Evolutionary conservation across 1,140 invertebrate genomes (phyloP).

Genomic region (Phortica variegata): DNA sequence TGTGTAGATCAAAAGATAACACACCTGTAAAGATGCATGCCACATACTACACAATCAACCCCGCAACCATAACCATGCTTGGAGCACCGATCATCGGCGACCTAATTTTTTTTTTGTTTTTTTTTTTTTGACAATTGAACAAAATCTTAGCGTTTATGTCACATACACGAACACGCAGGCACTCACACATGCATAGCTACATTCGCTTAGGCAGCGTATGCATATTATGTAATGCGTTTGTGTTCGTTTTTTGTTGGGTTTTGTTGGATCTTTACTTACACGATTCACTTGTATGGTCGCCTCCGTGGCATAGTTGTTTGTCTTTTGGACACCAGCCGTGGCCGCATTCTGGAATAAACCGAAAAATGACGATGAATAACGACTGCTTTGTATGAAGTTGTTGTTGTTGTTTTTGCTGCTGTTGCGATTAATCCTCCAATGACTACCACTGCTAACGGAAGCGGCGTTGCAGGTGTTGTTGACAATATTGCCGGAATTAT

Average conservation of each 20-base stretch:
- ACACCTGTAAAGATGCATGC: too few relatives aligned
- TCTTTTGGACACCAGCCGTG: constrained; percentile 42
- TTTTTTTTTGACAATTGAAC: too few relatives aligned
- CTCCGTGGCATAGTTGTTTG: constrained; percentile 55
- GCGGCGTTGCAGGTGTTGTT: constrained; percentile 18
- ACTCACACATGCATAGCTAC: constrained; percentile 7
- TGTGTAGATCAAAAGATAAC: too few relatives aligned
- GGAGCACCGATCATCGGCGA: too few relatives aligned
- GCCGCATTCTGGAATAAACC: constrained; percentile 56
- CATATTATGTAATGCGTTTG: constrained; percentile 35
- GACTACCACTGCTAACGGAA: constrained; percentile 3
- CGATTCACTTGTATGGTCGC: constrained; percentile 53
- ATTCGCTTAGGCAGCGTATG: neutral
- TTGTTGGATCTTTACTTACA: constrained; percentile 20
- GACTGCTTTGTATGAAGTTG: constrained; percentile 22
- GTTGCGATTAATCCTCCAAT: neutral
- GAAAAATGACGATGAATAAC: constrained; percentile 56
- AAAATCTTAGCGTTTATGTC: too few relatives aligned
- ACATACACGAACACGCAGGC: constrained; percentile 4
- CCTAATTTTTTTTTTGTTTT: neutral
- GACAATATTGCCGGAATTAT: constrained; percentile 7
- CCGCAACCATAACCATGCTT: too few relatives aligned
- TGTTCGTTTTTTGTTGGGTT: constrained; percentile 3
- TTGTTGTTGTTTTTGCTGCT: constrained; percentile 13
- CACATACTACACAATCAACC: too few relatives aligned